Evolutionary conservation across 92 coral and sea anemone species (phyloP).

Genomic region (Umimayanthus kanabou): DNA sequence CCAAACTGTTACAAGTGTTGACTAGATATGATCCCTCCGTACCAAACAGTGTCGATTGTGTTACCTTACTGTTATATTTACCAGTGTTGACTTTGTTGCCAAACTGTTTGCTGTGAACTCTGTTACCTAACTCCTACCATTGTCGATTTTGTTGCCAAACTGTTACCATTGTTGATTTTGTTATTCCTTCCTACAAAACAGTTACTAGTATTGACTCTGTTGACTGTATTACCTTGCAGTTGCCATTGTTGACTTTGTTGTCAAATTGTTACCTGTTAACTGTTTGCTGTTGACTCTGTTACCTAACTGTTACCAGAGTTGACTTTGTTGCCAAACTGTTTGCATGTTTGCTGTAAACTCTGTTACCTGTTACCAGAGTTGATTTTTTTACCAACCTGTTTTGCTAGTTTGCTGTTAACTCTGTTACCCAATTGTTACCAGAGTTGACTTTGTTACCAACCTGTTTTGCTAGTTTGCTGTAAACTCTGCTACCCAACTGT

Average conservation of each 20-base stretch:
- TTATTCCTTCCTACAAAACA: slow-evolving; percentile 14
- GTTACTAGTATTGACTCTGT: slow-evolving; percentile 64
- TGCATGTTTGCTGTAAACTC: too few species aligned
- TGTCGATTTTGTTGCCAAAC: not conserved
- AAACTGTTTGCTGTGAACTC: too few species aligned
- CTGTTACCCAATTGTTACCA: too few species aligned
- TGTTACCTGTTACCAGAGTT: too few species aligned
- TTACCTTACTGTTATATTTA: not conserved
- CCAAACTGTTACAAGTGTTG: not conserved
- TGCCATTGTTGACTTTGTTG: not conserved
- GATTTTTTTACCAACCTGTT: too few species aligned
- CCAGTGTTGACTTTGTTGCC: not conserved
- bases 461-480: too few species aligned
- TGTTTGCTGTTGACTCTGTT: too few species aligned
- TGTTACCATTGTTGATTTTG: slow-evolving; percentile 57
- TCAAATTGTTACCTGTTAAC: not conserved
- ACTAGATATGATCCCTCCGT: not conserved
- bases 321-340: too few species aligned
- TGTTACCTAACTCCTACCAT: not conserved
- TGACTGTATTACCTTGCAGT: not conserved
- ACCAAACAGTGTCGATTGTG: not conserved
- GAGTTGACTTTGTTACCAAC: too few species aligned
- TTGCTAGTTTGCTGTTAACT: too few species aligned
- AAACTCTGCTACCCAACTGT: too few species aligned
- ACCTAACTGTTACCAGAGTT: too few species aligned